Evolutionary conservation across 2,113 vertebrate genomes (phyloP).

Genomic region (Empidonax alnorum): DNA sequence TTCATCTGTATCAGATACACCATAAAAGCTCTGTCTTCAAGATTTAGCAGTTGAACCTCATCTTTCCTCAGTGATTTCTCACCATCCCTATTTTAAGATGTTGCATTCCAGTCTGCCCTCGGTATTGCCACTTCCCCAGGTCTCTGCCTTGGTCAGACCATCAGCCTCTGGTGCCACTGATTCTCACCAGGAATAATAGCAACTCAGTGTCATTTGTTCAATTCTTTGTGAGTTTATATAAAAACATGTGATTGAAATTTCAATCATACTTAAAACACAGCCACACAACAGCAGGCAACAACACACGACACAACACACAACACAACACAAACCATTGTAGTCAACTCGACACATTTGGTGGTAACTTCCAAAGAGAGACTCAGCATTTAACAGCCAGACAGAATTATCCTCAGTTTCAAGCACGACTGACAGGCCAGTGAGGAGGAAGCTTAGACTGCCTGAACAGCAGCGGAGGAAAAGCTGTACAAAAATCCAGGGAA

Average conservation of each 20-base stretch:
- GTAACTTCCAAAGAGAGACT: not conserved
- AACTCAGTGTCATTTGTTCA: accelerated
- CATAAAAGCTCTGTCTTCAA: not conserved
- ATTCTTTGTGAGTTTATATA: not conserved
- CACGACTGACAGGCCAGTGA: not conserved
- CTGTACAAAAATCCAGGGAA: not conserved
- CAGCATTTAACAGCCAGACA: not conserved
- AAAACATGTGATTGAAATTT: not conserved
- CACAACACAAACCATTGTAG: not conserved
- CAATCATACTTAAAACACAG: not conserved
- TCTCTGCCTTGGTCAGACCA: not conserved
- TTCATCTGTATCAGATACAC: not conserved
- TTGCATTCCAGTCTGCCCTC: not conserved
- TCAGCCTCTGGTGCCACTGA: not conserved
- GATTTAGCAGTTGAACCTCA: not conserved
- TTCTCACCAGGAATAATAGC: accelerated
- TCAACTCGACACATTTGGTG: not conserved
- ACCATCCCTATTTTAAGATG: not conserved
- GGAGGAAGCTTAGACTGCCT: not conserved
- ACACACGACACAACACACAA: too few species aligned
- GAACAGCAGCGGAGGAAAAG: not conserved
- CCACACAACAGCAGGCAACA: not conserved
- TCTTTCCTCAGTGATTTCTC: not conserved
- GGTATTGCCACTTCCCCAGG: not conserved
- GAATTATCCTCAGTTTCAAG: not conserved